A percentile compares a stretch with the other conserved stretches of the same genome.
Evolutionary conservation across 2,113 vertebrate species (phyloP).

Genomic region (Romanogobio albipinnatus): DNA sequence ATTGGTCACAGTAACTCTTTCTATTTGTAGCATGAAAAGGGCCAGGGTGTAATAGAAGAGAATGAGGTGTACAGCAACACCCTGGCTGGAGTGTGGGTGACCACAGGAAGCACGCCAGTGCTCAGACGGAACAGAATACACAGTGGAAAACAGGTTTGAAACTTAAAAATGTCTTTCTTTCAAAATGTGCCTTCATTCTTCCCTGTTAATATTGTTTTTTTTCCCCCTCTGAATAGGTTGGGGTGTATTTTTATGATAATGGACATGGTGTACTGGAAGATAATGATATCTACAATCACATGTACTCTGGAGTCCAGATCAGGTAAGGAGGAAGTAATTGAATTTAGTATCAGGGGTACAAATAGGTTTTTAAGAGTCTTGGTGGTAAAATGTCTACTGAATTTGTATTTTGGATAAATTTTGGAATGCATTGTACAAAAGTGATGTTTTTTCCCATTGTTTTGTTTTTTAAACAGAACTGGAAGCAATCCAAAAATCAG

Average conservation of each 20-base stretch:
- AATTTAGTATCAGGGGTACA: conserved; percentile 3
- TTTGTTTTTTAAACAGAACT: conserved; percentile 78
- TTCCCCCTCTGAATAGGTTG: conserved; percentile 79
- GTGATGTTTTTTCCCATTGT: conserved; percentile 17
- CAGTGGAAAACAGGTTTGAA: conserved; percentile 94
- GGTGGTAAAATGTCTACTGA: background rate
- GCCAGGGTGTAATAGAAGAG: conserved; percentile 98
- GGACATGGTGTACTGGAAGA: conserved; percentile 98
- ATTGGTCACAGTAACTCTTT: conserved; percentile 1
- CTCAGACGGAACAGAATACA: conserved; percentile 98
- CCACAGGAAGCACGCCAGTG: conserved; percentile 96
- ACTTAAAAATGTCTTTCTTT: background rate
- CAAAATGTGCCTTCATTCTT: background rate
- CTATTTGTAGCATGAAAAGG: conserved; percentile 91
- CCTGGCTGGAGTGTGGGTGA: conserved; percentile 98
- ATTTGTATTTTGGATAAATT: background rate
- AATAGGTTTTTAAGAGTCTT: background rate
- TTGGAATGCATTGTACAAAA: background rate
- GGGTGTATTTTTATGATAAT: conserved; percentile 99
- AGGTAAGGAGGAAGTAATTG: conserved; percentile 77
- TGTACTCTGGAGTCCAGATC: conserved; percentile 99
- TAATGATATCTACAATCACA: conserved; percentile 99
- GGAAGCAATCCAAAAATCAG: conserved; percentile 99
- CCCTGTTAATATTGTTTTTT: conserved; percentile 39
- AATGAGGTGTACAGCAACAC: conserved; percentile 99